Percentiles rank a stretch among this genome's conserved stretches.
Conservation (phyloP, 1,140 invertebrate genomes). For the Rhynchophorus ferrugineus region DNA sequence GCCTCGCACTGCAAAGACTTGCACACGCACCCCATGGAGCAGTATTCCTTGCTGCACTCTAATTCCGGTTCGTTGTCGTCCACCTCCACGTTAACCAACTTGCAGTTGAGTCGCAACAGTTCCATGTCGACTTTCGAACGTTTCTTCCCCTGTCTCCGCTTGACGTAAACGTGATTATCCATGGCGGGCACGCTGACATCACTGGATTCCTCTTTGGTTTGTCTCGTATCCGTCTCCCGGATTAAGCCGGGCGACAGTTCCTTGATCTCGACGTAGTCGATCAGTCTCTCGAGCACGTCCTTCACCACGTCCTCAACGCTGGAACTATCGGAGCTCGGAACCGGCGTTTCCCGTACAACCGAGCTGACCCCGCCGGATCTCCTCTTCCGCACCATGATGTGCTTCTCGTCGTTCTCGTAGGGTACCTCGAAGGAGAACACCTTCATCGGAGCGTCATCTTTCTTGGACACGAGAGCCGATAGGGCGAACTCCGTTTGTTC, state of each 20-base stretch:
- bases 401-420: constrained; percentile 37
- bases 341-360: background rate
- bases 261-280: constrained; percentile 37
- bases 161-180: constrained; percentile 15
- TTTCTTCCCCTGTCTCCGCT: constrained; percentile 19
- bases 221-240: constrained; percentile 30
- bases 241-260: constrained; percentile 34
- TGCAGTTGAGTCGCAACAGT: constrained; percentile 39
- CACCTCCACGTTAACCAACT: constrained; percentile 38
- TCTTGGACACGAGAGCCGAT: constrained; percentile 28
- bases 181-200: constrained; percentile 5
- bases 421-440: constrained; percentile 33
- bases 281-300: constrained; percentile 34
- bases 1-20: constrained; percentile 35
- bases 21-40: constrained; percentile 44
- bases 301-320: constrained; percentile 10
- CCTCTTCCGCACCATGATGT: constrained; percentile 32
- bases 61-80: constrained; percentile 25
- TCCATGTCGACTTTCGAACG: constrained; percentile 33
- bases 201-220: constrained; percentile 6
- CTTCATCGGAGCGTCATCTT: constrained; percentile 7
- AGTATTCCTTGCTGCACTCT: constrained; percentile 38
- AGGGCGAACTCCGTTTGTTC: constrained; percentile 39
- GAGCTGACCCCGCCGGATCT: background rate
- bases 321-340: background rate